Conservation (phyloP, 35 echinoderm and acorn worm species). For the Holothuria glaberrima region DNA sequence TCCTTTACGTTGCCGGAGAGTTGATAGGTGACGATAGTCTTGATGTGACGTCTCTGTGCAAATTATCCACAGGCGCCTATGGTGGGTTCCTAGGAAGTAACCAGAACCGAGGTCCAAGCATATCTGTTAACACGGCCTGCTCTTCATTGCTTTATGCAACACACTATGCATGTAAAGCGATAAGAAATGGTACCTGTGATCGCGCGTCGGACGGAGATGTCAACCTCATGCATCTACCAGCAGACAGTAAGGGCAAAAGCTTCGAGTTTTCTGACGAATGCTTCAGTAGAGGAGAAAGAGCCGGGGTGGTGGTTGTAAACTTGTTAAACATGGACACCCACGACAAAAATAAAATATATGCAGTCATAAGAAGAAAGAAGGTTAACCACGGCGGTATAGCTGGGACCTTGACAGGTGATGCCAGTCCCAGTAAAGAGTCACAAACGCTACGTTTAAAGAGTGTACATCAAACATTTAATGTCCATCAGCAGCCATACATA, state of each 20-base stretch:
- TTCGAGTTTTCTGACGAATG: constrained; percentile 60
- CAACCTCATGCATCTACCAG: constrained; percentile 46
- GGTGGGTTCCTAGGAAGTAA: too few species aligned
- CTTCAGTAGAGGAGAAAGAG: constrained; percentile 56
- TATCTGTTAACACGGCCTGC: constrained; percentile 58
- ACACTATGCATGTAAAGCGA: constrained; percentile 55
- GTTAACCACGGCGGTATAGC: too few species aligned
- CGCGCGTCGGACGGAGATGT: constrained; percentile 52
- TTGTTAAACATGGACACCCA: background rate
- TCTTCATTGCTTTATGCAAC: constrained; percentile 63
- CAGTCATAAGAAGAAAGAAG: too few species aligned
- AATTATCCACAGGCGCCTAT: too few species aligned
- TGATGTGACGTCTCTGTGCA: too few species aligned
- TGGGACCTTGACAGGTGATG: too few species aligned
- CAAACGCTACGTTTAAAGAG: constrained; percentile 54
- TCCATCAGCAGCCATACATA: constrained; percentile 24
- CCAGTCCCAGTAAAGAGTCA: constrained; percentile 59
- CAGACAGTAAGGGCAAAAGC: constrained; percentile 63
- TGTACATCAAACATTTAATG: constrained; percentile 56
- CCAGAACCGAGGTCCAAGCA: constrained; percentile 57
- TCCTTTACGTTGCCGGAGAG: too few species aligned
- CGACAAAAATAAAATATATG: constrained; percentile 64
- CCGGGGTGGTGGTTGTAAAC: constrained; percentile 58
- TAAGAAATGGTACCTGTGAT: constrained; percentile 30
- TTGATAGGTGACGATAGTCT: too few species aligned